Evolutionary conservation across 2,113 vertebrate genomes (phyloP).

Genomic region (Myiopsitta monachus): DNA sequence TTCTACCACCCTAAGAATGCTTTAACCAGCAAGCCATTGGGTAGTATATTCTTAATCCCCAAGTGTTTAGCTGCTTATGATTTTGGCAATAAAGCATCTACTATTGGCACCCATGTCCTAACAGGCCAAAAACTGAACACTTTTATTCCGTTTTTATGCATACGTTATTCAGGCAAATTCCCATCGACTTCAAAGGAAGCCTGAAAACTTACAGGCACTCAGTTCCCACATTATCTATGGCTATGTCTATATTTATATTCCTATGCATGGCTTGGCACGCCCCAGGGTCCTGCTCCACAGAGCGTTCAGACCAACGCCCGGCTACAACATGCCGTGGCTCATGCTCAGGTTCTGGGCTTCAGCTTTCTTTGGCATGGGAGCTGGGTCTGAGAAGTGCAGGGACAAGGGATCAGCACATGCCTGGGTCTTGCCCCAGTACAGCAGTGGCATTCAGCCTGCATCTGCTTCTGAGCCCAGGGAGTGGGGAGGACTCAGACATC

Average conservation of each 20-base stretch:
- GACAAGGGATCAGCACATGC: not conserved
- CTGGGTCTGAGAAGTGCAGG: not conserved
- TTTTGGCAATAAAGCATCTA: not conserved
- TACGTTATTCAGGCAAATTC: not conserved
- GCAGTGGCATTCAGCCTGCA: not conserved
- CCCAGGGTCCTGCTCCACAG: not conserved
- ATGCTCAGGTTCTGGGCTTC: not conserved
- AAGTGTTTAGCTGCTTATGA: slow-evolving; percentile 2
- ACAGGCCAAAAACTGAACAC: slow-evolving; percentile 19
- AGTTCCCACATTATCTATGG: slow-evolving; percentile 13
- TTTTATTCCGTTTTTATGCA: not conserved
- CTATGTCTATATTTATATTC: not conserved
- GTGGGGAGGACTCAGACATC: not conserved
- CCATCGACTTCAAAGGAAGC: slow-evolving; percentile 47
- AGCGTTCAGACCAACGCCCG: not conserved
- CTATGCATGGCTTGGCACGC: not conserved
- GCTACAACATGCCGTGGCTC: not conserved
- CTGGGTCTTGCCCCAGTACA: not conserved
- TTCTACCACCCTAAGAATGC: not conserved
- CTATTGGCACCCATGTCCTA: slow-evolving; percentile 1
- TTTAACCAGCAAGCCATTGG: not conserved
- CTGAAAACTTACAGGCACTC: not conserved
- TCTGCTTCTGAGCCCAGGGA: not conserved
- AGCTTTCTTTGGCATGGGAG: not conserved
- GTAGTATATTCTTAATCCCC: slow-evolving; percentile 16